Evolutionary conservation across 2,797 vertebrate genomes (phyloP).

Genomic region (Pantherophis vulpinus): DNA sequence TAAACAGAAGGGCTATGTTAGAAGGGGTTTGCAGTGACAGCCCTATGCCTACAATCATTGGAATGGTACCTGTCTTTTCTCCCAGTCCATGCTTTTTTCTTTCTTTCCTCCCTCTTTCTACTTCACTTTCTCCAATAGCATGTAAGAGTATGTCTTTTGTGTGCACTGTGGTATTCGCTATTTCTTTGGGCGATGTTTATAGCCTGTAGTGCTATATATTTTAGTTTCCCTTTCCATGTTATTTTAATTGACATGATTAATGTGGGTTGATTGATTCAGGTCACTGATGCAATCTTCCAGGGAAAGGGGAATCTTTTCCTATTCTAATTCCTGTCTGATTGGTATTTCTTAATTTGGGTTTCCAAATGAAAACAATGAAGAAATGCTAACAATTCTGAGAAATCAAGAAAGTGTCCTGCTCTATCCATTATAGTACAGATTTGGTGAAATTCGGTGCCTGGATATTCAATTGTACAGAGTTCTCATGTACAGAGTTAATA

Average conservation of each 20-base stretch:
- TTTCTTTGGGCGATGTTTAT: constrained; percentile 53
- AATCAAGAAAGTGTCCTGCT: background rate
- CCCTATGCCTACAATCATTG: constrained; percentile 55
- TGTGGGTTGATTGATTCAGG: constrained; percentile 24
- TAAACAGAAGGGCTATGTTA: constrained; percentile 45
- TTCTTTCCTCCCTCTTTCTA: constrained; percentile 38
- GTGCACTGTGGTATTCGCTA: constrained; percentile 40
- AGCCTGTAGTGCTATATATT: constrained; percentile 57
- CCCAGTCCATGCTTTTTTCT: constrained; percentile 38
- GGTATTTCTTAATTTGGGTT: constrained; percentile 65
- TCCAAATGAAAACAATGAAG: constrained; percentile 48
- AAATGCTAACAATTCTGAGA: background rate
- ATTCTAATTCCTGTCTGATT: constrained; percentile 66
- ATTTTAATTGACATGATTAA: background rate
- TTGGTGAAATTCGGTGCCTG: background rate
- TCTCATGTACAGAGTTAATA: background rate
- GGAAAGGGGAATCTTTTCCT: constrained; percentile 57
- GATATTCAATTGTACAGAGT: background rate
- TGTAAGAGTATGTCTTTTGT: constrained; percentile 60
- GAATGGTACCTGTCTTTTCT: constrained; percentile 57
- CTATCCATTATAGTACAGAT: background rate
- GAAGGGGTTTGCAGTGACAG: constrained; percentile 67
- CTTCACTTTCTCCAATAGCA: constrained; percentile 50
- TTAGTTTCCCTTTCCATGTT: constrained; percentile 41
- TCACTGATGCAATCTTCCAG: constrained; percentile 44